Evolutionary conservation across 2,113 vertebrate species (phyloP).

Genomic region (Sitta europaea): DNA sequence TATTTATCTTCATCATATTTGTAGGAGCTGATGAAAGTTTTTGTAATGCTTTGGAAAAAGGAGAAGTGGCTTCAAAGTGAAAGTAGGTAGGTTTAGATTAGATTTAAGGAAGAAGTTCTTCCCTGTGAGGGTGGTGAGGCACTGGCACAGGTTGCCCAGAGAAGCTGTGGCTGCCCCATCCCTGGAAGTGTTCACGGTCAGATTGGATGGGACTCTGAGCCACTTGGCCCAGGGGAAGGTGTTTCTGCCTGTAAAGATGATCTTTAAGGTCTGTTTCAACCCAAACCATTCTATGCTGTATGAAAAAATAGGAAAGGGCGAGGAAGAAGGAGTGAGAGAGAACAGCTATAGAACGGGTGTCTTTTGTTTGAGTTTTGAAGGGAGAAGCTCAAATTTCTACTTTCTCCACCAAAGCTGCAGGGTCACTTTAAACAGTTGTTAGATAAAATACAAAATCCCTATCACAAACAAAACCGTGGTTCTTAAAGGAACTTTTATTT

Average conservation of each 20-base stretch:
- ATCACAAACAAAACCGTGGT: not conserved
- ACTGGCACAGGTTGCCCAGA: fast-evolving
- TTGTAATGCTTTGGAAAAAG: not conserved
- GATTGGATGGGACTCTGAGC: not conserved
- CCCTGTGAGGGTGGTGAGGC: not conserved
- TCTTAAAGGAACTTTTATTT: not conserved
- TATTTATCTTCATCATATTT: not conserved
- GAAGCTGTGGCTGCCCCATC: fast-evolving
- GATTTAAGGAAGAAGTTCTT: not conserved
- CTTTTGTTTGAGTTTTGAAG: not conserved
- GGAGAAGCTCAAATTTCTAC: not conserved
- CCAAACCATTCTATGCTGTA: not conserved
- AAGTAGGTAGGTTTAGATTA: not conserved
- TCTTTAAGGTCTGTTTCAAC: not conserved
- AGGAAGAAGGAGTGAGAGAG: not conserved
- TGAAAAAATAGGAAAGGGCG: not conserved
- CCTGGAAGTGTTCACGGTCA: not conserved
- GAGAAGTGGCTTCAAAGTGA: not conserved
- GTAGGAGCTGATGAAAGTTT: not conserved
- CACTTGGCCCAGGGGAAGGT: fast-evolving
- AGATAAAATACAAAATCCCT: not conserved
- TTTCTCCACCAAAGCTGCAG: not conserved
- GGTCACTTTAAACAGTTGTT: not conserved
- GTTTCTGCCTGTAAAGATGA: not conserved
- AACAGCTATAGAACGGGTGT: not conserved